phyloP scores from a whole-genome alignment of 2,797 vertebrate genomes.

The Delichon dasypus region DNA sequence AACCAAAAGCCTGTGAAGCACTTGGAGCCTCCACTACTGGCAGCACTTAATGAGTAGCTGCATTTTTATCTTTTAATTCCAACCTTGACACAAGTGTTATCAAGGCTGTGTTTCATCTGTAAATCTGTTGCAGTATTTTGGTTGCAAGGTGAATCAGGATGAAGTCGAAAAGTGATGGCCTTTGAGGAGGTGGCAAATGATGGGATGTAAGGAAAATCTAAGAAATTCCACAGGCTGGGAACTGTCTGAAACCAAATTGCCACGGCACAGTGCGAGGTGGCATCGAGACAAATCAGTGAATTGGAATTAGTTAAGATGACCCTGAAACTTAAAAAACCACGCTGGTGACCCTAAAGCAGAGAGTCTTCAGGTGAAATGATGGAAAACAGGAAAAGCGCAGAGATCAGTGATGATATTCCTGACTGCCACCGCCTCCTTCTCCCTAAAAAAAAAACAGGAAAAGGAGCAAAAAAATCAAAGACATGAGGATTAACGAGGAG shows the following conservation, averaged over 20 bases:
- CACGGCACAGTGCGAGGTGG: accelerated
- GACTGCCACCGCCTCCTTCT: background rate
- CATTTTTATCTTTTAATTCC: background rate
- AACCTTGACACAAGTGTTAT: background rate
- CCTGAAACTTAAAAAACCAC: background rate
- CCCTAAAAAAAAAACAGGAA: background rate
- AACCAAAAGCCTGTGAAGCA: background rate
- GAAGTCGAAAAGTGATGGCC: background rate
- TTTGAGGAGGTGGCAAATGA: background rate
- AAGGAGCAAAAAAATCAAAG: background rate
- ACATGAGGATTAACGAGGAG: background rate
- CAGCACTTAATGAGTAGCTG: background rate
- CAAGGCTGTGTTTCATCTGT: background rate
- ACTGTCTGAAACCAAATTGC: background rate
- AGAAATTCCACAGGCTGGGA: background rate
- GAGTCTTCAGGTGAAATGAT: background rate
- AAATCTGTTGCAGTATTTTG: background rate
- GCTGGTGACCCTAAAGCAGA: background rate
- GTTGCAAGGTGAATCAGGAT: background rate
- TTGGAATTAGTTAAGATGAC: accelerated
- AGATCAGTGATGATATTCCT: background rate
- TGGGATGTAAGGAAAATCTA: background rate
- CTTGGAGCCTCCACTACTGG: background rate
- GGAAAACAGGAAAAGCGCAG: background rate
- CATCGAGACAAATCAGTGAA: background rate